These are phyloP conservation scores for Drosophila barbarae DNA, from an alignment of 2,888 invertebrate genomes.

Conservation along the genomic window DNA sequence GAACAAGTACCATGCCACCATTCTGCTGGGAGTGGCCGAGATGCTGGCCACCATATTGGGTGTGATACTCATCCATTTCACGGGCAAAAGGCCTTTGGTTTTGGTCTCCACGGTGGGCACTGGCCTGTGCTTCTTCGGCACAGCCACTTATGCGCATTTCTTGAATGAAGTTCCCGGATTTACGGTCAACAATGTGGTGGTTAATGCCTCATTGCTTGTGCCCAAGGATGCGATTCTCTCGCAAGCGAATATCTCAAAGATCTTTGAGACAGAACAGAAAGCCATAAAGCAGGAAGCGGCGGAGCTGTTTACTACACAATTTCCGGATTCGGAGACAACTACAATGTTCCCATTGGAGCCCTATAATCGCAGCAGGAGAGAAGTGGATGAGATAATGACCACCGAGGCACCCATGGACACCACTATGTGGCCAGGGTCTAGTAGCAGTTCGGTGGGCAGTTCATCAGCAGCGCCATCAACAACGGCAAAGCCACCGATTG, in stretches of 20 bases:
- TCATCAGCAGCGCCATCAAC: constrained; percentile 7
- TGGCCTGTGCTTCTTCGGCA: constrained; percentile 83
- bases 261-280: constrained; percentile 73
- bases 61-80: constrained; percentile 85
- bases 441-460: not conserved
- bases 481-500: constrained; percentile 47
- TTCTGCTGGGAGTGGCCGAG: constrained; percentile 86
- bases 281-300: constrained; percentile 42
- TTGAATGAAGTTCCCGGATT: constrained; percentile 78
- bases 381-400: constrained; percentile 43
- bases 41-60: constrained; percentile 85
- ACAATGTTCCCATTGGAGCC: constrained; percentile 38
- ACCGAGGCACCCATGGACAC: constrained; percentile 39
- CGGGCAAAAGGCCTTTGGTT: constrained; percentile 86
- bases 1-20: constrained; percentile 87
- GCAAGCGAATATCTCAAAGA: constrained; percentile 76
- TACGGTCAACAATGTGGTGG: constrained; percentile 78
- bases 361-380: constrained; percentile 61
- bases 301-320: constrained; percentile 40
- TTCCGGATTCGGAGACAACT: constrained; percentile 41
- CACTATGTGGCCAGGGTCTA: constrained; percentile 39
- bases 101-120: constrained; percentile 85
- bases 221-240: constrained; percentile 76
- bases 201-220: constrained; percentile 76
- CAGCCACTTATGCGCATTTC: constrained; percentile 79